Conservation (phyloP, 2,888 invertebrate species). For the Andrena bucephala region DNA sequence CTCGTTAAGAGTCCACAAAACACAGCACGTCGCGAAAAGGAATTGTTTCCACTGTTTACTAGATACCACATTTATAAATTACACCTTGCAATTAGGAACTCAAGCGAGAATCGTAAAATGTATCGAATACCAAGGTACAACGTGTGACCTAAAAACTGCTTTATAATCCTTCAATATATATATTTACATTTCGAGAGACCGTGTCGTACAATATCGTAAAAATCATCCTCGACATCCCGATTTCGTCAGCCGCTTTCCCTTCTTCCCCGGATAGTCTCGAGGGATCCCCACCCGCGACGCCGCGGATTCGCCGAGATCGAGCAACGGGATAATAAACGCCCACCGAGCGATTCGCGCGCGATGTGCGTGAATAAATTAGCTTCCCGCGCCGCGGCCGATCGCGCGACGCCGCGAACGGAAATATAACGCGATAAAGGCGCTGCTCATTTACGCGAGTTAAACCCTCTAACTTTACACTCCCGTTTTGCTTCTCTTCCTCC, state of each 20-base stretch:
- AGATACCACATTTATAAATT: constrained; percentile 73
- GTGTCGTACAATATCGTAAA: constrained; percentile 44
- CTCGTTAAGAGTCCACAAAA: constrained; percentile 55
- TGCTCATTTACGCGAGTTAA: background rate
- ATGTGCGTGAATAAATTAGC: constrained; percentile 26
- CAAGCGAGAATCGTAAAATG: constrained; percentile 65
- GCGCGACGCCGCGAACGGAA: background rate
- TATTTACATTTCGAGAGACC: constrained; percentile 66
- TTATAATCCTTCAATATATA: constrained; percentile 67
- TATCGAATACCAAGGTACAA: constrained; percentile 64
- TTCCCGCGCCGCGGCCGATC: no score
- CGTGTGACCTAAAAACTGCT: constrained; percentile 61
- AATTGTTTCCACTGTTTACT: constrained; percentile 70
- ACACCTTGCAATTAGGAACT: constrained; percentile 69
- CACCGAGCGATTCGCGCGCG: background rate
- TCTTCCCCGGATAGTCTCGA: background rate
- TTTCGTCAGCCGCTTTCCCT: constrained; percentile 9
- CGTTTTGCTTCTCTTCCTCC: background rate
- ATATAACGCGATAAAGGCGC: background rate
- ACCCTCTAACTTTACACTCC: constrained; percentile 15
- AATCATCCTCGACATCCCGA: constrained; percentile 39
- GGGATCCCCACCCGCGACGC: no score
- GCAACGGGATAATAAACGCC: no score
- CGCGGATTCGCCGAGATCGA: no score
- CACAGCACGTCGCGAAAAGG: constrained; percentile 62